Conservation (phyloP, 2,888 invertebrate genomes). For the Subacronicta megacephala region DNA sequence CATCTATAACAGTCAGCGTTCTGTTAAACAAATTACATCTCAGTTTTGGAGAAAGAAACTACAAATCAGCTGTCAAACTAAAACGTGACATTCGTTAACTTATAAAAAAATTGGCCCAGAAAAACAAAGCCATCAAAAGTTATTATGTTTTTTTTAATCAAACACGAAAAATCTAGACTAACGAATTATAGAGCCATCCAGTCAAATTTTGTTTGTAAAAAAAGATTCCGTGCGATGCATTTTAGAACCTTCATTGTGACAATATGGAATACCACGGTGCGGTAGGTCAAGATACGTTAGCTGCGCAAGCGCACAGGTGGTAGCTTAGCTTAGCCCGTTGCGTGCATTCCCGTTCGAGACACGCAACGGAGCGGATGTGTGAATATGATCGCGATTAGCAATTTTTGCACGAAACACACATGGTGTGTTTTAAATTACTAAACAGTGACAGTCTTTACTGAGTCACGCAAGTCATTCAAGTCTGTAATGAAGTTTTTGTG, state of each 20-base stretch:
- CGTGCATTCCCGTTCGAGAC: constrained; percentile 49
- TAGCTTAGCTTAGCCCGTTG: constrained; percentile 38
- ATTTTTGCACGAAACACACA: constrained; percentile 46
- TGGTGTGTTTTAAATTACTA: constrained; percentile 33
- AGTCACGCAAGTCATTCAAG: constrained; percentile 27
- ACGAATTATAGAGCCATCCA: background rate
- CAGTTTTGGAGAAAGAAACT: constrained; percentile 22
- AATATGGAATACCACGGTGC: constrained; percentile 37
- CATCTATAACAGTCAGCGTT: constrained; percentile 30
- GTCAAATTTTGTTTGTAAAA: background rate
- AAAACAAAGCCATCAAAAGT: constrained; percentile 18
- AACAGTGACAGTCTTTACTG: constrained; percentile 19
- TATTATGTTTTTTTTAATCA: background rate
- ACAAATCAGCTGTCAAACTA: constrained; percentile 21
- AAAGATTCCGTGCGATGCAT: background rate
- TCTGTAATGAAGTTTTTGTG: background rate
- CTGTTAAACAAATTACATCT: constrained; percentile 28
- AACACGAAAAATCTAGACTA: no score
- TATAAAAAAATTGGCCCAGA: constrained; percentile 9
- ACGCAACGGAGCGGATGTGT: constrained; percentile 63
- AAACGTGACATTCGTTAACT: background rate
- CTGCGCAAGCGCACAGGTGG: constrained; percentile 58
- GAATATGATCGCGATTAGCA: constrained; percentile 49
- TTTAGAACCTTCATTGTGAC: constrained; percentile 6
- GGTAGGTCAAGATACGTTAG: constrained; percentile 63